Conservation (phyloP, 2,888 invertebrate genomes). For the Isotomurus palustris region DNA sequence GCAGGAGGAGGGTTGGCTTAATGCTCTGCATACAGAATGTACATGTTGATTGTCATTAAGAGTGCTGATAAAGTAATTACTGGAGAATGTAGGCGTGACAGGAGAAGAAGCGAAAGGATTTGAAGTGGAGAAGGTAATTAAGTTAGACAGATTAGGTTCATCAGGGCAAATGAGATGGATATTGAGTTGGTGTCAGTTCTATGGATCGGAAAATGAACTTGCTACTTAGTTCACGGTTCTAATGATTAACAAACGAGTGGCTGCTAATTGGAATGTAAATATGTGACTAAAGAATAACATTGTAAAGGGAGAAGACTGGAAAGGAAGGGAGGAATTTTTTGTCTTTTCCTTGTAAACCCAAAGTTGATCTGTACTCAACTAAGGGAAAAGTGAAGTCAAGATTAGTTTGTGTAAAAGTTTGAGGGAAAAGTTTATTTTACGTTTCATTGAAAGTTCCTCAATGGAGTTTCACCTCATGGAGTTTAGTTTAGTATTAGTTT, state of each 20-base stretch:
- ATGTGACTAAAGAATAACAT: slow-evolving; percentile 2
- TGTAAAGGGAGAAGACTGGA: neutral
- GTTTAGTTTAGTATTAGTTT: slow-evolving; percentile 22
- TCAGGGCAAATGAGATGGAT: neutral
- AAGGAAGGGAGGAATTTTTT: neutral
- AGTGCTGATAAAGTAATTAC: no score
- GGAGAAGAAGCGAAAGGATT: no score
- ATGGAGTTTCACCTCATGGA: slow-evolving; percentile 23
- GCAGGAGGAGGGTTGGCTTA: no score
- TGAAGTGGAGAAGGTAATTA: no score
- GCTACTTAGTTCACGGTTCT: neutral
- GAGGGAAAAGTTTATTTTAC: slow-evolving; percentile 30
- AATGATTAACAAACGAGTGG: slow-evolving; percentile 3
- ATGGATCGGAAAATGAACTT: slow-evolving; percentile 8
- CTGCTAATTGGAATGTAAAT: slow-evolving; percentile 7
- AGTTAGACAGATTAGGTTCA: neutral
- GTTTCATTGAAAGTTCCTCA: slow-evolving; percentile 29
- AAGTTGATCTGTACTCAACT: slow-evolving; percentile 9
- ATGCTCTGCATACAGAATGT: no score
- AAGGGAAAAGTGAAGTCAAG: slow-evolving; percentile 19
- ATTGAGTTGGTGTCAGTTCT: slow-evolving; percentile 2
- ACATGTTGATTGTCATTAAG: no score
- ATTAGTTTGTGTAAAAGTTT: slow-evolving; percentile 25
- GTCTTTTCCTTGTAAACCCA: no score
- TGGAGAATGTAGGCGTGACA: no score